A percentile compares a stretch with the other conserved stretches of the same genome.
Conservation (phyloP, 2,797 vertebrate genomes). For the Oophaga sylvatica region DNA sequence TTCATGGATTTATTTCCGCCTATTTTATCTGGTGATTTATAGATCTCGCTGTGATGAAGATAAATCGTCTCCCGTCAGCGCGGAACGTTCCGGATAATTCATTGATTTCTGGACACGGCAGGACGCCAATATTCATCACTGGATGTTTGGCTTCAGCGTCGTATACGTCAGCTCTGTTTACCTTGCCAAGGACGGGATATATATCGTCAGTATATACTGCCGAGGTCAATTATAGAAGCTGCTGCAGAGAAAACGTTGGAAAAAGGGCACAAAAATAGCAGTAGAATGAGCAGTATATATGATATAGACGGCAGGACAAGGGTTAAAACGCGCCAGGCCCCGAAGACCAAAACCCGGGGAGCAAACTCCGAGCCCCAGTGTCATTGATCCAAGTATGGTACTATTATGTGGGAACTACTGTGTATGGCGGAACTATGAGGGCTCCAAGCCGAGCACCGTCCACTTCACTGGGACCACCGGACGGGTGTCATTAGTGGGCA, state of each 20-base stretch:
- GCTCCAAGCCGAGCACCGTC: too few species aligned
- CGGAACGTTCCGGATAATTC: conserved; percentile 15
- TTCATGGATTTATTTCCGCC: not conserved
- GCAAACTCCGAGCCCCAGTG: too few species aligned
- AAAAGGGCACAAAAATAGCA: not conserved
- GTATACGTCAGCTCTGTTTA: not conserved
- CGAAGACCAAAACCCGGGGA: too few species aligned
- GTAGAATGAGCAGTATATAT: not conserved
- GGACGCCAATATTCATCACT: conserved; percentile 11
- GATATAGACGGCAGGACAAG: not conserved
- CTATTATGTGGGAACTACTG: not conserved
- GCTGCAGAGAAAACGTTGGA: not conserved
- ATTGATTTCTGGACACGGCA: conserved; percentile 19
- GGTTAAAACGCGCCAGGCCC: too few species aligned
- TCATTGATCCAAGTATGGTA: too few species aligned
- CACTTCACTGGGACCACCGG: too few species aligned
- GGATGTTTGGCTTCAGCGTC: not conserved
- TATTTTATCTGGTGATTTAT: not conserved
- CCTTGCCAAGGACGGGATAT: not conserved
- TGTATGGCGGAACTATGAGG: too few species aligned
- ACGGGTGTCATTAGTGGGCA: too few species aligned
- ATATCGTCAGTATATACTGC: not conserved
- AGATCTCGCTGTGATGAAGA: conserved; percentile 37
- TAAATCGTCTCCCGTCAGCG: conserved; percentile 18
- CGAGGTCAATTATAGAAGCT: not conserved